A percentile compares a stretch with the other conserved stretches of the same genome.
phyloP scores from a whole-genome alignment of 2,888 invertebrate genomes.

The Dasysyrphus tricinctus region DNA sequence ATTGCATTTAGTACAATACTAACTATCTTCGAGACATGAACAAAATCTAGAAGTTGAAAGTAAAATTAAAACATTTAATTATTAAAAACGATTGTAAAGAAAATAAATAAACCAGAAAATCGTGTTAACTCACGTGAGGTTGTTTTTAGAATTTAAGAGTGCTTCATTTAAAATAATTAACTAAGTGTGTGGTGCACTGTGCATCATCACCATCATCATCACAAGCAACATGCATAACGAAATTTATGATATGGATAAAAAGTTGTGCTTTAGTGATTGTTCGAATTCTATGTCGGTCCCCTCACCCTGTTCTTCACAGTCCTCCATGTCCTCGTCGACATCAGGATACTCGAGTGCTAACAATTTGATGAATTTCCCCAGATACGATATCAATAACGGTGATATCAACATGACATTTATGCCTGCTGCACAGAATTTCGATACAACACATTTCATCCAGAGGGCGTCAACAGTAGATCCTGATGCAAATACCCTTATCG shows the following conservation, averaged over 20 bases:
- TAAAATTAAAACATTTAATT: slow-evolving; percentile 3
- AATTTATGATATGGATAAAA: slow-evolving; percentile 67
- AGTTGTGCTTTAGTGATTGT: slow-evolving; percentile 47
- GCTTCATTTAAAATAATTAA: background rate
- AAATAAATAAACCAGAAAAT: slow-evolving; percentile 24
- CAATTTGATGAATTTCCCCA: slow-evolving; percentile 16
- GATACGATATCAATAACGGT: slow-evolving; percentile 34
- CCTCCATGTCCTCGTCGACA: slow-evolving; percentile 58
- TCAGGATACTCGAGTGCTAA: slow-evolving; percentile 52
- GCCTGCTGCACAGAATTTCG: background rate
- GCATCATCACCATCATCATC: background rate
- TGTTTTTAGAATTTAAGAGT: slow-evolving; percentile 1
- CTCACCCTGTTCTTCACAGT: slow-evolving; percentile 58
- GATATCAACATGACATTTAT: slow-evolving; percentile 48
- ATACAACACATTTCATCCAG: slow-evolving; percentile 28
- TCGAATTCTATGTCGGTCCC: slow-evolving; percentile 56
- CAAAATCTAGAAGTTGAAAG: background rate
- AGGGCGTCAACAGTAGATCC: background rate
- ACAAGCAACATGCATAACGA: slow-evolving; percentile 60
- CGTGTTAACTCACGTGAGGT: slow-evolving; percentile 51
- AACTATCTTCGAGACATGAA: slow-evolving; percentile 39
- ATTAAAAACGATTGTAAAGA: background rate
- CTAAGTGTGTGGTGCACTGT: background rate
- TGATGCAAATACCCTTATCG: background rate
- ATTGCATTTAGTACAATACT: slow-evolving; percentile 47